Conservation (phyloP, 2,797 vertebrate species). For the Tragopan temminckii region DNA sequence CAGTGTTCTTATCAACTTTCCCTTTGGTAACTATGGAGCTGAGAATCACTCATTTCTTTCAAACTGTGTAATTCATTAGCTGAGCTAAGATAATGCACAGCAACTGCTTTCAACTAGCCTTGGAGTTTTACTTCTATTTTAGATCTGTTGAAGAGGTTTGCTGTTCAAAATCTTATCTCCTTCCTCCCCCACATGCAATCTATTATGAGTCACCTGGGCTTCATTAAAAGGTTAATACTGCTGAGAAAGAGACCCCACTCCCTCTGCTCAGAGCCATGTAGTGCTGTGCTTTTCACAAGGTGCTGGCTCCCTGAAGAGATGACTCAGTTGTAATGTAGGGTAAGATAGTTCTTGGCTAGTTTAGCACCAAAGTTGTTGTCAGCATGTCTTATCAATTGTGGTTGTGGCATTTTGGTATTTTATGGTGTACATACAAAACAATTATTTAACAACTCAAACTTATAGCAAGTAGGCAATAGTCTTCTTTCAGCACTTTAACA, state of each 20-base stretch:
- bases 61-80: constrained; percentile 23
- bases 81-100: not conserved
- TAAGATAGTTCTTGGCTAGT: not conserved
- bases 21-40: not conserved
- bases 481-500: not conserved
- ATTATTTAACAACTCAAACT: not conserved
- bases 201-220: not conserved
- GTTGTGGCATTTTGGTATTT: not conserved
- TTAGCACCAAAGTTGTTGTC: constrained; percentile 1
- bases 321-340: not conserved
- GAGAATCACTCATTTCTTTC: constrained; percentile 16
- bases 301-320: not conserved
- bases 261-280: not conserved
- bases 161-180: not conserved
- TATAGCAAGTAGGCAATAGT: not conserved
- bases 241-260: not conserved
- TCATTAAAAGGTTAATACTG: not conserved
- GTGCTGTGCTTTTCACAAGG: fast-evolving
- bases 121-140: not conserved
- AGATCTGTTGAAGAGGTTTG: not conserved
- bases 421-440: not conserved
- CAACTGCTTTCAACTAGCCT: not conserved
- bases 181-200: not conserved
- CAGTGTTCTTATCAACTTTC: constrained; percentile 6
- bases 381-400: not conserved